These are phyloP conservation scores for Siderastrea radians DNA, from an alignment of 92 coral and sea anemone genomes.

Conservation along the genomic window DNA sequence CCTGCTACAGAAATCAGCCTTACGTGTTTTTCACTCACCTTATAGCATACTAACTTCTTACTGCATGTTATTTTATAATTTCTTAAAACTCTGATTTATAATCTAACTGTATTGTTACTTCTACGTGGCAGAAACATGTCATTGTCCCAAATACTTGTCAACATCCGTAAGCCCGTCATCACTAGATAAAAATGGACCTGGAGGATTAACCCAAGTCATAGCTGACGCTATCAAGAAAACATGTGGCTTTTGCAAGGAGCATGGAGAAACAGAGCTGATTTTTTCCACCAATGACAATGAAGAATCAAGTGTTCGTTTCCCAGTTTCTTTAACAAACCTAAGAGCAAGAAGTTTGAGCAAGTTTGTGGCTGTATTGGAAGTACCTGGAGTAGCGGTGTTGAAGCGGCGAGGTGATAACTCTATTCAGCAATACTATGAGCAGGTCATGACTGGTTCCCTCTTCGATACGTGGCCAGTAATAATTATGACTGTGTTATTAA, in stretches of 20 bases:
- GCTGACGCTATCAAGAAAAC: slow-evolving; percentile 9
- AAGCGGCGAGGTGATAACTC: slow-evolving; percentile 17
- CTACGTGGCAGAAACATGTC: slow-evolving; percentile 26
- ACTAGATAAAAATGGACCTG: background rate
- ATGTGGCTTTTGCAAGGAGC: slow-evolving; percentile 30
- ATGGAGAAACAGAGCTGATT: slow-evolving; percentile 20
- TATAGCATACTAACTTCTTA: too few relatives aligned
- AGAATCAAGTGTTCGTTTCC: slow-evolving; percentile 15
- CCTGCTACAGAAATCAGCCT: too few relatives aligned
- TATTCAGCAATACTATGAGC: background rate
- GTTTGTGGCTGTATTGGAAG: slow-evolving; percentile 40
- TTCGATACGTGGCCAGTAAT: slow-evolving; percentile 26
- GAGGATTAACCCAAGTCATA: slow-evolving; percentile 13
- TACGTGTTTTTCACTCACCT: too few relatives aligned
- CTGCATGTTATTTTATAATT: too few relatives aligned
- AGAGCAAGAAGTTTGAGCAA: slow-evolving; percentile 13
- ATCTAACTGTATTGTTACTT: background rate
- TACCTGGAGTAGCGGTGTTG: slow-evolving; percentile 21
- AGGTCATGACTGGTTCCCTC: slow-evolving; percentile 9
- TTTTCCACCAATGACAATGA: background rate
- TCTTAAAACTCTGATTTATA: too few relatives aligned
- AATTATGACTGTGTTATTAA: background rate
- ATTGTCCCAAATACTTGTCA: slow-evolving; percentile 29
- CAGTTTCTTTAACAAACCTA: background rate
- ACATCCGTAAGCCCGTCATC: background rate